Conservation (phyloP, 2,113 vertebrate genomes). For the Nothoprocta pentlandii region DNA sequence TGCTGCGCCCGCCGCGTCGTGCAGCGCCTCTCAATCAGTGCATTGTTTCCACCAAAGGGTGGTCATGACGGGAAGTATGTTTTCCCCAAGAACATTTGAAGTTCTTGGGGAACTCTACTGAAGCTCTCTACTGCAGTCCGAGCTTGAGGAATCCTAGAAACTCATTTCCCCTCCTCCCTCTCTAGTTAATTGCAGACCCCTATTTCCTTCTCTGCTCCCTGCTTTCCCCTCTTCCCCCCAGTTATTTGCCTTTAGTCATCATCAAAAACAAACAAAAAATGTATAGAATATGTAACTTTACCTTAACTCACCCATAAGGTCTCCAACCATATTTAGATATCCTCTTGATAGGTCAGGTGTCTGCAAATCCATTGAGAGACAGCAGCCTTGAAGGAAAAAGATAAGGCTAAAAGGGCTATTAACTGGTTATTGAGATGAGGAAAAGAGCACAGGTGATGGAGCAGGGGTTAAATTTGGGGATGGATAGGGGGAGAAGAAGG, state of each 20-base stretch:
- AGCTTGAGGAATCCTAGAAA: background rate
- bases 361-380: background rate
- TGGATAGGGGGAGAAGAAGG: too few relatives aligned
- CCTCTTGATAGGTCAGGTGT: background rate
- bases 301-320: background rate
- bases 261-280: background rate
- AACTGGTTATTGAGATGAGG: too few relatives aligned
- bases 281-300: background rate
- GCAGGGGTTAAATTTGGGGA: background rate
- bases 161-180: too few relatives aligned
- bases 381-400: background rate
- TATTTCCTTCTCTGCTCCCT: too few relatives aligned
- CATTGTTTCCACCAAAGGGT: background rate
- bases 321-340: background rate
- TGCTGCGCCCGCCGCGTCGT: background rate
- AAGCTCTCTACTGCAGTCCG: background rate
- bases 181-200: background rate
- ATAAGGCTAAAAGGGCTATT: background rate
- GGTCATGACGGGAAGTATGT: rapidly evolving
- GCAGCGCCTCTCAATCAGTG: rapidly evolving
- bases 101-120: too few relatives aligned
- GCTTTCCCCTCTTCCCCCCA: too few relatives aligned
- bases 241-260: background rate
- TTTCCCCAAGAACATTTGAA: rapidly evolving
- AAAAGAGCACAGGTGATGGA: background rate